Conservation (phyloP, 2,888 invertebrate species). For the Callyntrura guangdongensis region DNA sequence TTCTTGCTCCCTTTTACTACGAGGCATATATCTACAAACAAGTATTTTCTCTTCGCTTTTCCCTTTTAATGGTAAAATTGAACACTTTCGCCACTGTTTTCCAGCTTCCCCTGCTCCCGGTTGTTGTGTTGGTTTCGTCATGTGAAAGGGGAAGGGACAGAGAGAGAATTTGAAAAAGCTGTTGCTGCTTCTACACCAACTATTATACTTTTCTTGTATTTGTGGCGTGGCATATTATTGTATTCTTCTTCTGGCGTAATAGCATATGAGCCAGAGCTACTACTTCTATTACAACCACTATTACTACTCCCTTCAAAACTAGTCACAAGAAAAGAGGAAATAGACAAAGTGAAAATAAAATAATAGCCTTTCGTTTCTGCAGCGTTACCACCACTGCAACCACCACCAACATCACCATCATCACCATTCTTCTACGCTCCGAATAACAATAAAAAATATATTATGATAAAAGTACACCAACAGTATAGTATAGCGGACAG, state of each 20-base stretch:
- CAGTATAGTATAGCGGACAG: background rate
- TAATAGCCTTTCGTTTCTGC: slow-evolving; percentile 12
- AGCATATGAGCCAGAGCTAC: background rate
- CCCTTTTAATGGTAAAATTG: too few species aligned
- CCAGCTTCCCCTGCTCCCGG: background rate
- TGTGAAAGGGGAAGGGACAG: background rate
- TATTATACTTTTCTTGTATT: background rate
- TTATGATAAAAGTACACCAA: background rate
- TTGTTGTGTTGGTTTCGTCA: background rate
- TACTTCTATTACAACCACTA: too few species aligned
- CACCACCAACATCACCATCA: slow-evolving; percentile 12
- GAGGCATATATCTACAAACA: background rate
- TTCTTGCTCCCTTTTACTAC: background rate
- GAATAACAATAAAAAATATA: slow-evolving; percentile 11
- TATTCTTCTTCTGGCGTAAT: background rate
- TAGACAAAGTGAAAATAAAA: slow-evolving; percentile 21
- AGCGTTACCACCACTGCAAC: background rate
- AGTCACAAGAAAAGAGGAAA: background rate
- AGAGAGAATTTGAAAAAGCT: background rate
- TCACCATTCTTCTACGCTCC: background rate
- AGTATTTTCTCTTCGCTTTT: background rate
- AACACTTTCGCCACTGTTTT: background rate
- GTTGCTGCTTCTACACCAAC: background rate
- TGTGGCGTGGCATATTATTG: background rate
- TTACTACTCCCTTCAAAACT: background rate